phyloP scores from a whole-genome alignment of 2,113 vertebrate species.

The Crypturellus undulatus region DNA sequence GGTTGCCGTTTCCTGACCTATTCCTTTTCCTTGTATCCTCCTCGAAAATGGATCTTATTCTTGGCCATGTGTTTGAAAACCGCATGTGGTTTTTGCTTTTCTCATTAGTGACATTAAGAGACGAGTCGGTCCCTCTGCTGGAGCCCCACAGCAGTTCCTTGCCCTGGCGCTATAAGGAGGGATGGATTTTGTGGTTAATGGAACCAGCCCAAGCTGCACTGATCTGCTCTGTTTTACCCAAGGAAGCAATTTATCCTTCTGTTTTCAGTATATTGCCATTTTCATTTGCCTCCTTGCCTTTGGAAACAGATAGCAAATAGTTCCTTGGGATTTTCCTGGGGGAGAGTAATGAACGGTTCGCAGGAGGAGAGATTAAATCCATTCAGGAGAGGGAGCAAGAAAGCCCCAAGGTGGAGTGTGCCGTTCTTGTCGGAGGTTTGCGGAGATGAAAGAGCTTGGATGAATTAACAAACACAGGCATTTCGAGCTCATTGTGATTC shows the following conservation, averaged over 20 bases:
- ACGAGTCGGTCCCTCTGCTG: not conserved
- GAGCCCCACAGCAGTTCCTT: not conserved
- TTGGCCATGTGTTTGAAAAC: not conserved
- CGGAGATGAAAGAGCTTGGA: not conserved
- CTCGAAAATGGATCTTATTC: not conserved
- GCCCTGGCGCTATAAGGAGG: not conserved
- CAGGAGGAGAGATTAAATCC: not conserved
- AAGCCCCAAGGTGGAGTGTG: fast-evolving
- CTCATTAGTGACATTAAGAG: not conserved
- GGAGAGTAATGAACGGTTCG: not conserved
- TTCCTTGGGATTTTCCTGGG: not conserved
- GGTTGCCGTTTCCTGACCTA: not conserved
- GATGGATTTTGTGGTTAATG: not conserved
- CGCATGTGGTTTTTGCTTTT: not conserved
- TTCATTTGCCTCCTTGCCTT: not conserved
- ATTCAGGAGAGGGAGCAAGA: not conserved
- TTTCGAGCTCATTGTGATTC: not conserved
- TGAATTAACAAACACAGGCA: not conserved
- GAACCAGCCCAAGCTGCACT: not conserved
- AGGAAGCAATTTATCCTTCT: not conserved
- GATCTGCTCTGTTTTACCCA: not conserved
- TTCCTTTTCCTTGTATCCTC: not conserved
- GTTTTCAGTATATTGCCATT: not conserved
- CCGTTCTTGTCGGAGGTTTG: not conserved
- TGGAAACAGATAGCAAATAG: not conserved